A percentile compares a stretch with the other conserved stretches of the same genome.
phyloP scores from a whole-genome alignment of 2,113 vertebrate species.

The Callospermophilus lateralis region DNA sequence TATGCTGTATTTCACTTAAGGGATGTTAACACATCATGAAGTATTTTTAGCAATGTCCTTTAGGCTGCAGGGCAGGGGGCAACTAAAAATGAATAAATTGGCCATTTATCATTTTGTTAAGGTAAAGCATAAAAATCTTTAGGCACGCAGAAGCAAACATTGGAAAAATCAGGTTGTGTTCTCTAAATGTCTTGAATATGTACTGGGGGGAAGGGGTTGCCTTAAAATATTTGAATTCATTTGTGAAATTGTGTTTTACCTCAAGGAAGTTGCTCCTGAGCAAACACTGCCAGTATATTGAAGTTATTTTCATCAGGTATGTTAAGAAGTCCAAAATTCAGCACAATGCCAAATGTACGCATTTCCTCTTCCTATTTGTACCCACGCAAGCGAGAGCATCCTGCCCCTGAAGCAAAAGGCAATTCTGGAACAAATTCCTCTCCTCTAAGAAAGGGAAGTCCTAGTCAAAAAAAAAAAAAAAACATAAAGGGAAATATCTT shows the following conservation, averaged over 20 bases:
- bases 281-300: not conserved
- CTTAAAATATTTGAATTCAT: not conserved
- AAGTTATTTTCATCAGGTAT: not conserved
- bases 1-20: not conserved
- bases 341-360: constrained; percentile 1
- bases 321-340: constrained; percentile 36
- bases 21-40: not conserved
- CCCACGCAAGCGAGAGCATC: not conserved
- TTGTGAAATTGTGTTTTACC: not conserved
- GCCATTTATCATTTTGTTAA: not conserved
- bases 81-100: not conserved
- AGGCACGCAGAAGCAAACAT: not conserved
- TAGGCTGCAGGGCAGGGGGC: not conserved
- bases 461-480: not conserved
- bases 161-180: not conserved
- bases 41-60: not conserved
- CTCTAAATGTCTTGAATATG: not conserved
- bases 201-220: not conserved
- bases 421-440: not conserved
- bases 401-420: not conserved
- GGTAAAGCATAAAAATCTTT: not conserved
- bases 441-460: constrained; percentile 50
- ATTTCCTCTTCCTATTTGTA: constrained; percentile 54
- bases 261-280: not conserved
- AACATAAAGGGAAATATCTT: not conserved